A percentile compares a stretch with the other conserved stretches of the same genome.
Evolutionary conservation across 2,113 vertebrate genomes (phyloP).

Genomic region (Zootoca vivipara): DNA sequence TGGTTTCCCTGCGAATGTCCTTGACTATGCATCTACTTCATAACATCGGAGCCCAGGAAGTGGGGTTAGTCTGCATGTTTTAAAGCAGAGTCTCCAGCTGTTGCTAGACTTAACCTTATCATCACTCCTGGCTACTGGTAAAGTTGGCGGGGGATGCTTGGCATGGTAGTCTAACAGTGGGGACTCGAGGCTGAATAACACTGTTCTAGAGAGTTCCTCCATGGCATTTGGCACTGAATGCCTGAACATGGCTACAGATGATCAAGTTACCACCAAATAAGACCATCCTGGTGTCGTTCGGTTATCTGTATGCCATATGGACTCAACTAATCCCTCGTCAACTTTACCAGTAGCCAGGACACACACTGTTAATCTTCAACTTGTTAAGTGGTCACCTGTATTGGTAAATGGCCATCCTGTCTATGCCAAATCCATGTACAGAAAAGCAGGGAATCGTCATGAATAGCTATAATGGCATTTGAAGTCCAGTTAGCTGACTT

Average conservation of each 20-base stretch:
- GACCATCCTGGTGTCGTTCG: not conserved
- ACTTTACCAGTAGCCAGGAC: too few species aligned
- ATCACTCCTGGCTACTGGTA: too few species aligned
- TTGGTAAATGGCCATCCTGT: not conserved
- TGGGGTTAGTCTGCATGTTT: not conserved
- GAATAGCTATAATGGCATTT: not conserved
- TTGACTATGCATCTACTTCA: too few species aligned
- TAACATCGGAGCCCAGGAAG: not conserved
- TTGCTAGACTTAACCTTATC: too few species aligned
- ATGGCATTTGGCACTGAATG: not conserved
- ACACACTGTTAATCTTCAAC: not conserved
- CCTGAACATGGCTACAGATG: not conserved
- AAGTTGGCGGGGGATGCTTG: too few species aligned
- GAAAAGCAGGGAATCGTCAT: not conserved
- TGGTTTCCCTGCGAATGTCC: too few species aligned
- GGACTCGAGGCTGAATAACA: too few species aligned
- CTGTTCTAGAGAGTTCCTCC: not conserved
- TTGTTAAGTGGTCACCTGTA: not conserved
- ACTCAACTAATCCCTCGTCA: not conserved
- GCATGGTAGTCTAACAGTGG: too few species aligned
- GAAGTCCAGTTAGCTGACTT: slow-evolving; percentile 13
- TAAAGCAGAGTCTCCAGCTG: not conserved
- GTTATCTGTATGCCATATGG: not conserved
- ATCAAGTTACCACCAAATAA: not conserved
- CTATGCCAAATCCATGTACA: not conserved